Percentiles rank a stretch among this genome's conserved stretches.
Evolutionary conservation across 2,113 vertebrate species (phyloP).

Genomic region (Sapajus apella): DNA sequence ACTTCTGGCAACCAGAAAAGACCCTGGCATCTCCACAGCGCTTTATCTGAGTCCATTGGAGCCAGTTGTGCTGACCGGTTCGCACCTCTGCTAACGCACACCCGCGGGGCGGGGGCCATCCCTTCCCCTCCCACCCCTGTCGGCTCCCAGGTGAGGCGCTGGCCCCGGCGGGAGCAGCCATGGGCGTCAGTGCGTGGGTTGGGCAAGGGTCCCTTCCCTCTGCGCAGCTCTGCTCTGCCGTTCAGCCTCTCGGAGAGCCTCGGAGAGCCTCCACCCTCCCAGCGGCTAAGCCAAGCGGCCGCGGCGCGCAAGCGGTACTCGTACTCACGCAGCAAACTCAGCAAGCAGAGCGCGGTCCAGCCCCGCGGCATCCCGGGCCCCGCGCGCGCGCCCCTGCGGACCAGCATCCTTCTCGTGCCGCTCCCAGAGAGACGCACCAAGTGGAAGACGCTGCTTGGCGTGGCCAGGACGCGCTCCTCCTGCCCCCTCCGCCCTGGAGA

Average conservation of each 20-base stretch:
- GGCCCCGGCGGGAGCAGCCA: neutral
- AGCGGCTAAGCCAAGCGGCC: neutral
- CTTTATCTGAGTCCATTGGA: neutral
- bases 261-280: neutral
- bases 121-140: neutral
- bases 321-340: conserved; percentile 84
- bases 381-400: conserved; percentile 16
- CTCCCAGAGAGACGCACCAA: conserved; percentile 1
- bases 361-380: conserved; percentile 77
- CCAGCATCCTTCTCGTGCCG: conserved; percentile 68
- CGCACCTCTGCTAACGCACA: neutral
- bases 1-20: neutral
- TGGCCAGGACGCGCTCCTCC: conserved; percentile 17
- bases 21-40: neutral
- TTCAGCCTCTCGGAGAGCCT: neutral
- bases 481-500: conserved; percentile 50
- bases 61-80: neutral
- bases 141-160: neutral
- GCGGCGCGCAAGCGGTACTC: conserved; percentile 67
- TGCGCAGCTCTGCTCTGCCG: rapidly evolving
- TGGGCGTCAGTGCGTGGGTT: neutral
- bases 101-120: neutral
- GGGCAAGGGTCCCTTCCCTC: neutral
- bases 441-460: conserved; percentile 4
- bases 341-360: conserved; percentile 69